Percentiles rank a stretch among this genome's conserved stretches.
These are phyloP conservation scores for Hofmannophila pseudospretella DNA, from an alignment of 2,888 invertebrate species.

Conservation along the genomic window DNA sequence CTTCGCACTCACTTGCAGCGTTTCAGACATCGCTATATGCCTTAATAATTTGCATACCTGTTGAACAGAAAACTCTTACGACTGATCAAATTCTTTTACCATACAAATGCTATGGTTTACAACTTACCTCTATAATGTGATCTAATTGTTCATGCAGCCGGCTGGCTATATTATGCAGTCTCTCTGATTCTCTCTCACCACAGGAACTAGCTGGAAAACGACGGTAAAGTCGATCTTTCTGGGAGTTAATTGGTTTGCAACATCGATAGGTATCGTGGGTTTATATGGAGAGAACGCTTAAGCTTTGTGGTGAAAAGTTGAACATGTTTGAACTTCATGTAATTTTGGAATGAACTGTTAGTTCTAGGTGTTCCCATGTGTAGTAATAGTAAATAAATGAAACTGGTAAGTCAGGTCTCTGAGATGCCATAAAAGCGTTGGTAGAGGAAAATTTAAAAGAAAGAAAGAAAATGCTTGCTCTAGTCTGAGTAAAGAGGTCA, in stretches of 20 bases:
- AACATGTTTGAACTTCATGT: too few relatives aligned
- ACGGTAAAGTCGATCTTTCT: constrained; percentile 5
- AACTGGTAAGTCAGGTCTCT: too few relatives aligned
- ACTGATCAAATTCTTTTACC: neutral
- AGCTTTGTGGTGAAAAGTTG: constrained; percentile 9
- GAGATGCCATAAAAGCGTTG: too few relatives aligned
- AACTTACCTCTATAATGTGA: constrained; percentile 94
- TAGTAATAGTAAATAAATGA: too few relatives aligned
- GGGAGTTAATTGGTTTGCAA: neutral
- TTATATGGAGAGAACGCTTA: constrained; percentile 26
- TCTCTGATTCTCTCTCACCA: constrained; percentile 84
- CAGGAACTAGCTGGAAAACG: constrained; percentile 71
- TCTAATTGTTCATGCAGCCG: constrained; percentile 98
- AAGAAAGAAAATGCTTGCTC: too few relatives aligned
- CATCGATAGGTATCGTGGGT: constrained; percentile 6
- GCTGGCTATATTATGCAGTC: constrained; percentile 95
- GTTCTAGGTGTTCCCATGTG: too few relatives aligned
- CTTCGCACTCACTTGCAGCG: constrained; percentile 96
- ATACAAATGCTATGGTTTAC: neutral
- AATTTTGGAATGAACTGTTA: too few relatives aligned
- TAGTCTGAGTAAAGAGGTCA: too few relatives aligned
- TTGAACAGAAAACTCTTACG: too few relatives aligned
- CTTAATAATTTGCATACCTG: constrained; percentile 97
- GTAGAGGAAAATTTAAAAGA: too few relatives aligned
- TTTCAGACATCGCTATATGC: constrained; percentile 96